Percentiles rank a stretch among this genome's conserved stretches.
Conservation (phyloP, 2,113 vertebrate species). For the Elaphurus davidianus region DNA sequence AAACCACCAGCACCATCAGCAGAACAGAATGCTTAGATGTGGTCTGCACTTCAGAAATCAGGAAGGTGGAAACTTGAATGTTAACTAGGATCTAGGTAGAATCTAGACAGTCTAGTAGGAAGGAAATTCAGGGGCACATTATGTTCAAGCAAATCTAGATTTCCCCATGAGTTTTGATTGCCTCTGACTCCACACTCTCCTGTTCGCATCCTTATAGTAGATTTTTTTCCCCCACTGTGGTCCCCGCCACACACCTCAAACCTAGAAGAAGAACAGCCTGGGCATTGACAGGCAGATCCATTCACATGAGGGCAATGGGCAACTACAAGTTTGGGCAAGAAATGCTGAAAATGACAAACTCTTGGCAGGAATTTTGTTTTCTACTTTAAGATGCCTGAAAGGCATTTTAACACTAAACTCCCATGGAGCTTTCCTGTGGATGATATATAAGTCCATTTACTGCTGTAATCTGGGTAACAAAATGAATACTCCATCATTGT, state of each 20-base stretch:
- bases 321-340: slow-evolving; percentile 8
- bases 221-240: accelerated
- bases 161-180: accelerated
- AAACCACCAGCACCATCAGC: not conserved
- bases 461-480: slow-evolving; percentile 83
- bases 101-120: not conserved
- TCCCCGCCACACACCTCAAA: accelerated
- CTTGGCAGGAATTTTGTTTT: slow-evolving; percentile 60
- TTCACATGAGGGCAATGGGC: not conserved
- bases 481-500: slow-evolving; percentile 86
- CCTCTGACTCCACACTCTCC: accelerated
- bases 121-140: not conserved
- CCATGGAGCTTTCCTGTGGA: slow-evolving; percentile 69
- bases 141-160: accelerated
- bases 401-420: slow-evolving; percentile 75
- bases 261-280: accelerated
- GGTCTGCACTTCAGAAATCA: not conserved
- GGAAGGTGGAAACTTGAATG: no score
- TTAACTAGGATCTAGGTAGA: not conserved
- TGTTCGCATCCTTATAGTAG: accelerated
- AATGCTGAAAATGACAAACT: slow-evolving; percentile 27
- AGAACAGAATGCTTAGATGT: accelerated
- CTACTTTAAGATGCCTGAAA: slow-evolving; percentile 71
- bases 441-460: slow-evolving; percentile 86
- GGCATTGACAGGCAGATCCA: accelerated